Evolutionary conservation across 2,113 vertebrate species (phyloP), one percentile per base, ranked within the genome.

Genomic region (Cyprinodon brontotheroides): DNA sequence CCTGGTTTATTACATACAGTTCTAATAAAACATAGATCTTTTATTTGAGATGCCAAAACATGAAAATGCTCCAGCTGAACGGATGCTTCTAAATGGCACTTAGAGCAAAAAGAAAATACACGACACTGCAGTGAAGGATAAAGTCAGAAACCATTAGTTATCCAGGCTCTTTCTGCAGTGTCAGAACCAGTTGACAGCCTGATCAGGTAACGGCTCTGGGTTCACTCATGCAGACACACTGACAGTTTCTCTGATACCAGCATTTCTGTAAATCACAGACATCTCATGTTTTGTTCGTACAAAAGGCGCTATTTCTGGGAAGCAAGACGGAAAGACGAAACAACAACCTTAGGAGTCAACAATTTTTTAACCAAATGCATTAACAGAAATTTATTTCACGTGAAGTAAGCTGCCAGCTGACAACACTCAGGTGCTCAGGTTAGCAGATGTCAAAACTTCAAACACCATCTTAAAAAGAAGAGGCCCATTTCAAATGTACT

Each of bases 131-230:
- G 83, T 77, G 74, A 45, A 68, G 74, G 45, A 87, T 81, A 66
- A 65, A 76, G 75, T 82, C 48, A 22, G 81, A 86, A 76, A 80
- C 68, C 83, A 83, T 84, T 53, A 83, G 82, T 83, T 53, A 47
- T 72, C 70, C 62, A 0, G 78, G 80, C 73, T 83, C 75, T 74
- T 70, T 86, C 40, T 67, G 61, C 83, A 84, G 17, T 17, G 50
- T 89, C 86, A 86, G 63, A 82, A 80, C 63, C 72, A 41, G 85
- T 86, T 73, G 75, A 57, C 73, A 80, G 80, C 7, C 66, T 3
- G 66, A 63, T 65, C 36, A 53, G 78, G 75, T 50, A 64, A 78
- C 43, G 70, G 64, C 75, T 64, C 10, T 70, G 61, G 68, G 71
- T 70, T 71, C 65, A 22, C 61, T 78, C 69, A 62, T 15, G 72